These are phyloP conservation scores for Volucella zonaria DNA, from an alignment of 2,888 invertebrate species.

Conservation along the genomic window DNA sequence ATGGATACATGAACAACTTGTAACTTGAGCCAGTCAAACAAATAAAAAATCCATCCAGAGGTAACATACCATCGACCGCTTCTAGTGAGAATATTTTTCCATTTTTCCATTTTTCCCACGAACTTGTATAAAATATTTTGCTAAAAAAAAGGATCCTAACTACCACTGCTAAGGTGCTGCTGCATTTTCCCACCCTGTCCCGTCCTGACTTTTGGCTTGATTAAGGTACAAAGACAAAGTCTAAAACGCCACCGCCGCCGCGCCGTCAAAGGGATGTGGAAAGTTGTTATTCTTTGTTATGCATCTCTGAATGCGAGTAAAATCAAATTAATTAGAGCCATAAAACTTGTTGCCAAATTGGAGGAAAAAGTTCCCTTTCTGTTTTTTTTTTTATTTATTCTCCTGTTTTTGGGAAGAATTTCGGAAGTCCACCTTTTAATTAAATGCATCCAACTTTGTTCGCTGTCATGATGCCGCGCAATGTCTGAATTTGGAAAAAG, in stretches of 20 bases:
- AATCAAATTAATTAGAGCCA: constrained; percentile 69
- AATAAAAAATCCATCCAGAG: constrained; percentile 1
- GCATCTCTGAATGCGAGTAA: constrained; percentile 60
- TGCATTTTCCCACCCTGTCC: no score
- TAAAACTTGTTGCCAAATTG: constrained; percentile 58
- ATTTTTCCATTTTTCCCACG: constrained; percentile 63
- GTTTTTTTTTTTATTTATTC: no score
- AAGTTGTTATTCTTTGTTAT: constrained; percentile 68
- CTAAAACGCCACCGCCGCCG: constrained; percentile 49
- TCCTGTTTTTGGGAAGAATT: background rate
- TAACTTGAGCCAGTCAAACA: constrained; percentile 56
- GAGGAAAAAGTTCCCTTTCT: constrained; percentile 13
- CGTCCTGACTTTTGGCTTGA: constrained; percentile 33
- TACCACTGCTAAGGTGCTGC: background rate
- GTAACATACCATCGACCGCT: constrained; percentile 22
- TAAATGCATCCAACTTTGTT: constrained; percentile 31
- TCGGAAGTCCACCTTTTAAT: constrained; percentile 35
- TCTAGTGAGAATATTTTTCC: constrained; percentile 48
- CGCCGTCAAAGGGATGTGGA: constrained; percentile 66
- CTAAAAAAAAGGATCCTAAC: constrained; percentile 17
- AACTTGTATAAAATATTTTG: constrained; percentile 59
- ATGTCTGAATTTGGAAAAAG: constrained; percentile 20
- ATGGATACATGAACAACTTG: constrained; percentile 55
- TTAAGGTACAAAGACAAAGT: constrained; percentile 69
- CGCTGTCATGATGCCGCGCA: constrained; percentile 19